Conservation (phyloP, 2,797 vertebrate species). For the Enteromius trimaculatus region DNA sequence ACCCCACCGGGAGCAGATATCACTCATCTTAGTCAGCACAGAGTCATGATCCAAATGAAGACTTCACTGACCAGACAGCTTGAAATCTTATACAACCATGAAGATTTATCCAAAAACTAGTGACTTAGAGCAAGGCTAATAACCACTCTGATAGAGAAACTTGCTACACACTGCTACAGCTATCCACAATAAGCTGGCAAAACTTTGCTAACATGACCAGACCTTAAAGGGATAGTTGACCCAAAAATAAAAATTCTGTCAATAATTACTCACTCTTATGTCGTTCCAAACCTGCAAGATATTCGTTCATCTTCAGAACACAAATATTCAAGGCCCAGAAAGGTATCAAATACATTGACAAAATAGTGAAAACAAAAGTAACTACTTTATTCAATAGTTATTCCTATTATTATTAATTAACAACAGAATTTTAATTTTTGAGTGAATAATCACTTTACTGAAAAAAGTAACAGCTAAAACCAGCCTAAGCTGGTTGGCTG, state of each 20-base stretch:
- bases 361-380: neutral
- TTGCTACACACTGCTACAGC: neutral
- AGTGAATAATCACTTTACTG: neutral
- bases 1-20: slow-evolving; percentile 33
- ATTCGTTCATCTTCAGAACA: neutral
- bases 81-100: slow-evolving; percentile 35
- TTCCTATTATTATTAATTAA: too few species aligned
- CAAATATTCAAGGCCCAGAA: neutral
- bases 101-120: slow-evolving; percentile 17
- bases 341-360: neutral
- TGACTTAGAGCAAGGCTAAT: neutral
- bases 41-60: slow-evolving; percentile 50
- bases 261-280: neutral
- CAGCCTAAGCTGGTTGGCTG: too few species aligned
- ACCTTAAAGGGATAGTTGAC: neutral
- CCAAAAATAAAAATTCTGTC: neutral
- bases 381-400: neutral
- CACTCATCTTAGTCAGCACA: slow-evolving; percentile 23
- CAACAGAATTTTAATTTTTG: neutral
- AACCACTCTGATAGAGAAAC: neutral
- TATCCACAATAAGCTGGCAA: neutral
- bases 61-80: slow-evolving; percentile 49
- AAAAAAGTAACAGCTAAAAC: too few species aligned
- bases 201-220: neutral
- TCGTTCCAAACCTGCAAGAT: neutral